phyloP scores from a whole-genome alignment of 2,113 vertebrate species.

The Formicarius rufipectus region DNA sequence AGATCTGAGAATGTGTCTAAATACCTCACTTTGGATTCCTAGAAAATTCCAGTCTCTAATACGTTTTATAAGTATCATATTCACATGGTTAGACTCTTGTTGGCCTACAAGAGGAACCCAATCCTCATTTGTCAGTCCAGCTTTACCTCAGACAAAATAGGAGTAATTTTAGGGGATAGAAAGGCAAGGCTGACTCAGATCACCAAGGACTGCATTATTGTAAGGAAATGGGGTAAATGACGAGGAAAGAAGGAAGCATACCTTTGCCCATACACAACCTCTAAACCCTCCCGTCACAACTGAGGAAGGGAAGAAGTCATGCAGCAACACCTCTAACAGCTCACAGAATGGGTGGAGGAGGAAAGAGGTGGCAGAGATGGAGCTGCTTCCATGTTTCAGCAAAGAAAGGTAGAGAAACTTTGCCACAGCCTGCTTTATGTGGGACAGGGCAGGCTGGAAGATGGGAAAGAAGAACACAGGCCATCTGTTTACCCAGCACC shows the following conservation, averaged over 20 bases:
- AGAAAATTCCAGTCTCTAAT: neutral
- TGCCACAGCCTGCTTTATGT: neutral
- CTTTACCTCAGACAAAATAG: neutral
- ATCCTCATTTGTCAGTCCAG: neutral
- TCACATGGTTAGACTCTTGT: rapidly evolving
- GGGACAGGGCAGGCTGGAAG: neutral
- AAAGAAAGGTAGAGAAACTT: neutral
- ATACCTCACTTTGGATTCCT: neutral
- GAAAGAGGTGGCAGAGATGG: neutral
- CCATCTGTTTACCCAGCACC: neutral
- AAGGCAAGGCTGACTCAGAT: neutral
- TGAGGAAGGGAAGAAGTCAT: neutral
- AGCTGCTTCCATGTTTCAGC: neutral
- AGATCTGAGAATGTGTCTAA: neutral
- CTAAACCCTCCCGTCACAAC: neutral
- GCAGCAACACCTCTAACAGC: neutral
- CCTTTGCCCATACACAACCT: neutral
- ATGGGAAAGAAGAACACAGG: neutral
- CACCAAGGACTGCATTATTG: neutral
- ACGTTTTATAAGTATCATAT: neutral
- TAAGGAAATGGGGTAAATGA: neutral
- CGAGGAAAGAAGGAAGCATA: neutral
- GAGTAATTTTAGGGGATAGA: neutral
- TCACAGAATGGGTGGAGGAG: neutral
- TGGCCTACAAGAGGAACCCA: neutral